Conservation (phyloP, 2,113 vertebrate species). For the Actenoides lindsayi region DNA sequence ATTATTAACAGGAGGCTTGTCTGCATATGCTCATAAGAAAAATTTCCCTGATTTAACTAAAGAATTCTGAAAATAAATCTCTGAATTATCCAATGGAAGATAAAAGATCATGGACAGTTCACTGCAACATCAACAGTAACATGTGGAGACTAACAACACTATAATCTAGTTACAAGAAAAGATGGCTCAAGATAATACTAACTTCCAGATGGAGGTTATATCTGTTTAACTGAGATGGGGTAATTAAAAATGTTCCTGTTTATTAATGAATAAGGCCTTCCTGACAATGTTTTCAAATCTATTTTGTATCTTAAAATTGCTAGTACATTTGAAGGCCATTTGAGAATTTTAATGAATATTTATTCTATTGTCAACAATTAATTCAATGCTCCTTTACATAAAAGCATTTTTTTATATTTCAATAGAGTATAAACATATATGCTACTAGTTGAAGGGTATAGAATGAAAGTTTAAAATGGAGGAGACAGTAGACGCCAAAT, state of each 20-base stretch:
- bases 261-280: background rate
- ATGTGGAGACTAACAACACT: background rate
- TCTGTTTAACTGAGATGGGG: background rate
- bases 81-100: background rate
- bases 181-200: background rate
- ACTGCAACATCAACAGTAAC: background rate
- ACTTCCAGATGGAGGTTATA: background rate
- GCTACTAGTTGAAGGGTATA: background rate
- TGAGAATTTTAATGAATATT: background rate
- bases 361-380: background rate
- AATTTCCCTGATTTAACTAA: background rate
- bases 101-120: background rate
- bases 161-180: background rate
- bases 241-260: background rate
- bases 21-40: background rate
- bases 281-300: background rate
- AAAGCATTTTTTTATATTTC: background rate
- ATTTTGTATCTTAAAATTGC: background rate
- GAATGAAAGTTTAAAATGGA: background rate
- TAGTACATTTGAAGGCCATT: background rate
- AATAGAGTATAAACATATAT: background rate
- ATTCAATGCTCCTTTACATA: background rate
- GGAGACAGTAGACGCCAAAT: fast-evolving
- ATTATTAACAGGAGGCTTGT: background rate
- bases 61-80: background rate